phyloP scores from a whole-genome alignment of 2,113 vertebrate genomes.

The Ctenodactylus gundi region DNA sequence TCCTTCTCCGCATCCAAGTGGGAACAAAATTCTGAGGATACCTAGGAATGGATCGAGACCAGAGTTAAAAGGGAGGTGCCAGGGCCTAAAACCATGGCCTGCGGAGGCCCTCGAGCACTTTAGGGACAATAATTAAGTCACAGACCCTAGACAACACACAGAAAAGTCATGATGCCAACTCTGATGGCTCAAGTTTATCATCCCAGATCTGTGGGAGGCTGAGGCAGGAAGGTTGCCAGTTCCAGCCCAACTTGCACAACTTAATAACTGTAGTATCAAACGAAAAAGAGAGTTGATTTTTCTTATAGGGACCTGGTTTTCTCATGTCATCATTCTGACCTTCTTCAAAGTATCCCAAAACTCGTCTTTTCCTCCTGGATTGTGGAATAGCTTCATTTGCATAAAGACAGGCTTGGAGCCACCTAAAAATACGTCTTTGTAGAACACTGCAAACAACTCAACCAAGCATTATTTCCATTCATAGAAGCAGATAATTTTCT shows the following conservation, averaged over 20 bases:
- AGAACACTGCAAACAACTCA: neutral
- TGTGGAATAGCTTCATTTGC: neutral
- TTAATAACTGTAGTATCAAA: no score
- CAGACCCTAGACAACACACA: rapidly evolving
- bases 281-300: no score
- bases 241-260: no score
- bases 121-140: neutral
- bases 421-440: neutral
- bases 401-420: neutral
- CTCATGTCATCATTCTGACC: rapidly evolving
- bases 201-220: no score
- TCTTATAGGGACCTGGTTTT: no score
- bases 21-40: neutral
- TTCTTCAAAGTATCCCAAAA: neutral
- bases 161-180: rapidly evolving
- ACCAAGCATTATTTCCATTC: neutral
- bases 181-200: no score
- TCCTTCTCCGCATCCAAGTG: rapidly evolving
- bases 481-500: neutral
- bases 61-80: no score
- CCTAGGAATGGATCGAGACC: rapidly evolving
- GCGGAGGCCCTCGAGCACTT: neutral
- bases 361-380: neutral
- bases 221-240: no score
- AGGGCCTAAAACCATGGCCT: neutral